Base-by-base conservation (phyloP, 2,113 vertebrate species). In the Coryphaenoides rupestris region DNA sequence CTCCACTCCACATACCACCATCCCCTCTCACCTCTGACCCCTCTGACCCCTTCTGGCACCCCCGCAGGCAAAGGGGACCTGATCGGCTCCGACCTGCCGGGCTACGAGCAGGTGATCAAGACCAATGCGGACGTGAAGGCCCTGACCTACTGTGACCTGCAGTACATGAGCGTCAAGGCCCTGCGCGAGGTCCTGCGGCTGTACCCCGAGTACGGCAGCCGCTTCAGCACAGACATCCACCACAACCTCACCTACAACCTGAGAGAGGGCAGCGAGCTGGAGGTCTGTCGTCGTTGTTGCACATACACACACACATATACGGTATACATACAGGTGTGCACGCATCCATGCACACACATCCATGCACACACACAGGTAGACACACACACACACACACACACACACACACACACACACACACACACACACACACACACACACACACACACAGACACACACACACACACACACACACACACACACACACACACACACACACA, bases 161-260 rank as follows among this genome's bases (percentile, higher is more conserved):
- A 98, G 84, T 90, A 95, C 85, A 91, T 98, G 53, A 92, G 91
- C 46, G 88, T 96, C 63, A 84, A 79, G 46, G 95, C 95, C n/a
- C 87, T 98, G 72, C 86, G 90, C 0, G 95, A 98, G 55, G 96
- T 98, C 71, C 90, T 98, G 16, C 86, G 86, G 21, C 91, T 98
- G 55, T 98, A 98, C 68, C 96, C 96, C 0, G 96, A 98, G 77
- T 98, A 98, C 0, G 87, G 91, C 68, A 90, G 85, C 79, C 91
- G 92, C 19, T 98, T 98, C 86, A 91, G 81, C 21, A 91, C 87
- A 0, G 93, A 98, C 78, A 92, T 98, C 75, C 93, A 93, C 77
- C 91, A 93, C 72, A 96, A 93, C 86, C 92, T 98, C 77, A 98
- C 96, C 70, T 98, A 97, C 92, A 98, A 98, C 86, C 84, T 98